Evolutionary conservation across 2,113 vertebrate species (phyloP), one percentile per base, ranked within the genome.

Genomic region (Laterallus jamaicensis): DNA sequence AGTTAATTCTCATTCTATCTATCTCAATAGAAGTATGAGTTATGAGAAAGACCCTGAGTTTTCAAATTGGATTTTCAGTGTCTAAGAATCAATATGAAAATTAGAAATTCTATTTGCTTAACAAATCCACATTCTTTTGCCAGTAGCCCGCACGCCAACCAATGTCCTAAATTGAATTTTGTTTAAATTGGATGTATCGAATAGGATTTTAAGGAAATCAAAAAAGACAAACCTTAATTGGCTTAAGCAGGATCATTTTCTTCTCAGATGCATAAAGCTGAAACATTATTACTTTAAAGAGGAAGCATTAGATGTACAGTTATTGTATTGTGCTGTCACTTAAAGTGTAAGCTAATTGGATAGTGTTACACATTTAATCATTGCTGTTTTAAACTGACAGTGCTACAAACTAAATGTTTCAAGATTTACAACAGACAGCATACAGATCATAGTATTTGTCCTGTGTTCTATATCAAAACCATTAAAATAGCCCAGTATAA

Each of bases 51-150:
- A 88, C 35, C 17, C 14, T 18, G 67, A 60, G 50, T 24, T 93
- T 91, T 88, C 82, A 95, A 92, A 95, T 86, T 90, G 90, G 58
- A 82, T 90, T 93, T 93, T 84, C 85, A 82, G 31, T 16, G 29
- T 68, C 82, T 79, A 78, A 90, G 82, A 93, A 95, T 96, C 66
- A 91, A 92, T 93, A 96, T 67, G 69, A 96, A 93, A 95, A 95
- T 93, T 67, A 95, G 54, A 89, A 94, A 86, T 54, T 84, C 80
- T 92, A 64, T 88, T 94, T 95, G 31, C 52, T 90, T 80, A 84
- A 60, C 54, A 15, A 93, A 75, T 84, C 68, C 84, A 84, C 50
- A 81, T 75, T 66, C 42, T 82, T 81, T 84, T 66, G 59, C 52
- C 5, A 4, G 24, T 37, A 80, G 63, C 86, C 63, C 12, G 6